Percentiles rank a stretch among this genome's conserved stretches.
Evolutionary conservation across 2,797 vertebrate genomes (phyloP).

Genomic region (Bucorvus abyssinicus): DNA sequence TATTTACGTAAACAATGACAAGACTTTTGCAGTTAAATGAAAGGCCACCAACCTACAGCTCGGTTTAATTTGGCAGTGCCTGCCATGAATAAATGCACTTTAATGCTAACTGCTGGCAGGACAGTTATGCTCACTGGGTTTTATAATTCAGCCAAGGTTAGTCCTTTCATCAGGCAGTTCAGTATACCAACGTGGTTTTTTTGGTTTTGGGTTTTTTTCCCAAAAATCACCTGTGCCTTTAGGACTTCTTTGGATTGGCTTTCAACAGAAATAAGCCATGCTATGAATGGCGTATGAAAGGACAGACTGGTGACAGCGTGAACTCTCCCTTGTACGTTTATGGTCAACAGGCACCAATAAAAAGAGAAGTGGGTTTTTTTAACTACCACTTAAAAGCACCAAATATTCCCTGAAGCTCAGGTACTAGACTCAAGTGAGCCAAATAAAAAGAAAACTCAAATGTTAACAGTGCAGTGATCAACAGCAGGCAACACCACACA

Average conservation of each 20-base stretch:
- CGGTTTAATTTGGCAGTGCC: not conserved
- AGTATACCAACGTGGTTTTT: not conserved
- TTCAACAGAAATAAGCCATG: constrained; percentile 4
- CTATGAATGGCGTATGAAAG: not conserved
- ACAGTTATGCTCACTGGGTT: not conserved
- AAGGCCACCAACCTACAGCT: not conserved
- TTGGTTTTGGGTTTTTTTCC: not conserved
- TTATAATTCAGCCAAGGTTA: not conserved
- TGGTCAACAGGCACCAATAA: constrained; percentile 15
- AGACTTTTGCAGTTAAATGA: not conserved
- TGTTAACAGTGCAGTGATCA: not conserved
- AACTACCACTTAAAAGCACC: not conserved
- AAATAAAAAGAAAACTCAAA: constrained; percentile 23
- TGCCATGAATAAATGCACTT: not conserved
- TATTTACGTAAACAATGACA: constrained; percentile 4
- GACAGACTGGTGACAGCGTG: constrained; percentile 6
- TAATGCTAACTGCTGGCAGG: not conserved
- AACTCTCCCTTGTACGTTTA: constrained; percentile 40
- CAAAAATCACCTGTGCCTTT: not conserved
- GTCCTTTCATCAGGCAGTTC: constrained; percentile 12
- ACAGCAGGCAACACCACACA: not conserved
- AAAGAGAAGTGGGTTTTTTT: not conserved
- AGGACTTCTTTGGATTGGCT: constrained; percentile 23
- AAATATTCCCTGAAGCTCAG: not conserved
- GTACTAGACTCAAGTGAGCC: not conserved